Evolutionary conservation across 2,888 invertebrate genomes (phyloP).

Genomic region (Drosophila anomelani): DNA sequence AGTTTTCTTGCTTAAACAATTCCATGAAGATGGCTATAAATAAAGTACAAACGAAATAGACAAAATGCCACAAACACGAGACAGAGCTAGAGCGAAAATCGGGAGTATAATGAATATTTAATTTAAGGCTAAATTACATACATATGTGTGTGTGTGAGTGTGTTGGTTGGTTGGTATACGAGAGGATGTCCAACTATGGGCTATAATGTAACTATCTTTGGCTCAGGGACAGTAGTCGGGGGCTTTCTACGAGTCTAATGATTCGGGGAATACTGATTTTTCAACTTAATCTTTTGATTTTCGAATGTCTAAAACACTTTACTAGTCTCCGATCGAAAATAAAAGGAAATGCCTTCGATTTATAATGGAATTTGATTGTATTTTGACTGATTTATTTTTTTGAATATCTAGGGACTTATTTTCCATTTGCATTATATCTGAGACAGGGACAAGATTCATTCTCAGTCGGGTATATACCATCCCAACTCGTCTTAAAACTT

Average conservation of each 20-base stretch:
- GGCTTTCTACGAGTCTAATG: constrained; percentile 7
- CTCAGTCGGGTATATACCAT: background rate
- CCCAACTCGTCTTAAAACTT: constrained; percentile 8
- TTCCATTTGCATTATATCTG: background rate
- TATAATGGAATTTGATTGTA: background rate
- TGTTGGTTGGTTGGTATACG: constrained; percentile 2
- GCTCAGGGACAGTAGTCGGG: constrained; percentile 15
- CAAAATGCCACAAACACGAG: constrained; percentile 52
- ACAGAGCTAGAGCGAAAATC: constrained; percentile 42
- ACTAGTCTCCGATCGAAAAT: background rate
- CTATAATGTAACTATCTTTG: constrained; percentile 14
- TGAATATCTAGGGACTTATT: background rate
- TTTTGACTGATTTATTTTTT: background rate
- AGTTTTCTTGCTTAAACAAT: constrained; percentile 50
- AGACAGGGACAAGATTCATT: background rate
- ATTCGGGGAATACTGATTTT: constrained; percentile 1
- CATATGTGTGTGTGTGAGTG: constrained; percentile 6
- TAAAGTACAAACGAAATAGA: constrained; percentile 33
- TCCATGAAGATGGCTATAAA: constrained; percentile 57
- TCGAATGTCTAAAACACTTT: background rate
- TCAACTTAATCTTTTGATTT: background rate
- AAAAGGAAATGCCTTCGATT: background rate
- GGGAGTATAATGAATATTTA: constrained; percentile 35
- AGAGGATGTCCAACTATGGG: constrained; percentile 3
- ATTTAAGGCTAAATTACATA: constrained; percentile 33